Conservation (phyloP, 2,888 invertebrate genomes). For the Trichogramma evanescens region DNA sequence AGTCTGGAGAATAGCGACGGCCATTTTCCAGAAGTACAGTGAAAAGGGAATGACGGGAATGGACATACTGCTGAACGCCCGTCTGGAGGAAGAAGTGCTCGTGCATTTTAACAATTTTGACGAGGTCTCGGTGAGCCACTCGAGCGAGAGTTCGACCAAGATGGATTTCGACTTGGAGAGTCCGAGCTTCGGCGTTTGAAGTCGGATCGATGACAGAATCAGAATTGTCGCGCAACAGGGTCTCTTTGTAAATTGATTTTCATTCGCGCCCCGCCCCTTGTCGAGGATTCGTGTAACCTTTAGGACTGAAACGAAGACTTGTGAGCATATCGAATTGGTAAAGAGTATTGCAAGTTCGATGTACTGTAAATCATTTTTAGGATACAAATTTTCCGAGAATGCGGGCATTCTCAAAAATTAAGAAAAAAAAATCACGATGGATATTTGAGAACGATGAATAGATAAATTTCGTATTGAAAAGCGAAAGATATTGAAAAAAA, state of each 20-base stretch:
- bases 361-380: not conserved
- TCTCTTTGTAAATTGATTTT: too few relatives aligned
- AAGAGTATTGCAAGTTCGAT: not conserved
- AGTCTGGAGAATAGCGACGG: constrained; percentile 54
- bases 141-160: not conserved
- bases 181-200: constrained; percentile 21
- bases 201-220: too few relatives aligned
- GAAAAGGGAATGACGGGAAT: constrained; percentile 34
- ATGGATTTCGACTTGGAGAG: constrained; percentile 17
- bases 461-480: constrained; percentile 16
- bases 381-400: constrained; percentile 9
- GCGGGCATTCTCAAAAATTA: constrained; percentile 20
- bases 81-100: constrained; percentile 34
- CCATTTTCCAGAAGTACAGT: constrained; percentile 40
- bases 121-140: constrained; percentile 13
- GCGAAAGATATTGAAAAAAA: constrained; percentile 15
- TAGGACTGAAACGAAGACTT: not conserved
- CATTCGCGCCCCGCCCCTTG: too few relatives aligned
- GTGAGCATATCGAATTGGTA: not conserved
- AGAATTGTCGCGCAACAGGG: too few relatives aligned
- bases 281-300: not conserved
- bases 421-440: constrained; percentile 4
- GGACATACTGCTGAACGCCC: constrained; percentile 34
- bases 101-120: constrained; percentile 19
- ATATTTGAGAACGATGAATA: constrained; percentile 4